phyloP scores from a whole-genome alignment of 2,797 vertebrate genomes.

The Sphenodon punctatus region DNA sequence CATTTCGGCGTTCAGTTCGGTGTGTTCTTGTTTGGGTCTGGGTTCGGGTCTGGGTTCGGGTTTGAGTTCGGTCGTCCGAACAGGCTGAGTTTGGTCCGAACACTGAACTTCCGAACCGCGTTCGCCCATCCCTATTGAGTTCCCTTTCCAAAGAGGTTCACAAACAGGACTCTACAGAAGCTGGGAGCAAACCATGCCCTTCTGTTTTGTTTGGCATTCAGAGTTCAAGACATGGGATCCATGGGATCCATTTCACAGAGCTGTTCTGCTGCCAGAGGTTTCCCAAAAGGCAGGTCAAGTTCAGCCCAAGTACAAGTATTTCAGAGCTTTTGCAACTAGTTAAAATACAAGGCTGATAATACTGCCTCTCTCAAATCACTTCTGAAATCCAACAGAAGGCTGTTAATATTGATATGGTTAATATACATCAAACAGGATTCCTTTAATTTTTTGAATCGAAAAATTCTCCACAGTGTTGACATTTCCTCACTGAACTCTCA shows the following conservation, averaged over 20 bases:
- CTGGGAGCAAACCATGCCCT: neutral
- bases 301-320: constrained; percentile 53
- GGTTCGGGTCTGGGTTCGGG: no score
- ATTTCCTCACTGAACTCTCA: constrained; percentile 77
- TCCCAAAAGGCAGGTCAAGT: constrained; percentile 60
- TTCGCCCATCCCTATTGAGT: no score
- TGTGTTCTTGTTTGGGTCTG: no score
- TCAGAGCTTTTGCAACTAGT: constrained; percentile 57
- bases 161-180: neutral
- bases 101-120: no score
- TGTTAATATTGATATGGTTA: constrained; percentile 83
- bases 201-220: neutral
- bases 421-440: constrained; percentile 76
- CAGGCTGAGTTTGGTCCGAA: no score
- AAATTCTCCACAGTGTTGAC: constrained; percentile 78
- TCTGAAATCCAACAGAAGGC: constrained; percentile 69
- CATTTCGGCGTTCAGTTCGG: no score
- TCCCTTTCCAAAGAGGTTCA: neutral
- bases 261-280: constrained; percentile 32
- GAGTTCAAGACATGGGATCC: neutral
- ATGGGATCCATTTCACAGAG: no score
- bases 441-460: constrained; percentile 76
- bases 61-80: no score
- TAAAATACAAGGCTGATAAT: constrained; percentile 69
- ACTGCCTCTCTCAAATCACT: constrained; percentile 57